Conservation (phyloP, 2,888 invertebrate genomes). For the Drosophila suboccidentalis region DNA sequence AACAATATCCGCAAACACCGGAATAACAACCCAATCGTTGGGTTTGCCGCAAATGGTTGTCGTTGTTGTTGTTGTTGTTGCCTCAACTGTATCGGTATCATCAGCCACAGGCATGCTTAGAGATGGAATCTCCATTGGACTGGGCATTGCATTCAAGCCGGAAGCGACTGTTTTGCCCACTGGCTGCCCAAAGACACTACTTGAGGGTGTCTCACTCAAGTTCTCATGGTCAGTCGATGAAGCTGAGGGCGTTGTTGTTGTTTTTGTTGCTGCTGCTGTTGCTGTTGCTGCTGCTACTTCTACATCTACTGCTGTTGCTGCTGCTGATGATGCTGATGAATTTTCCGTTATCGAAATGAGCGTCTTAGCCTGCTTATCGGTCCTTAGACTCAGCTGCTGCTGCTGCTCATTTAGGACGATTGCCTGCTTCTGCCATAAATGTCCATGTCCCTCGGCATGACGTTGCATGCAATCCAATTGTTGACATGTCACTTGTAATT, state of each 20-base stretch:
- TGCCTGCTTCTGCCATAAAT: slow-evolving; percentile 86
- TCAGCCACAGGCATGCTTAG: slow-evolving; percentile 25
- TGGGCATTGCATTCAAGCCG: slow-evolving; percentile 62
- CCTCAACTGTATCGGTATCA: slow-evolving; percentile 19
- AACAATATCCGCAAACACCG: slow-evolving; percentile 86
- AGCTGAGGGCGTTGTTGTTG: slow-evolving; percentile 49
- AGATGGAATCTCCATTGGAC: slow-evolving; percentile 24
- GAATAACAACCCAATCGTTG: slow-evolving; percentile 86
- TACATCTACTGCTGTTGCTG: slow-evolving; percentile 14
- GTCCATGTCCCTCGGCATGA: slow-evolving; percentile 85
- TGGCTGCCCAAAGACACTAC: slow-evolving; percentile 47
- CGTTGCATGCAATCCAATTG: slow-evolving; percentile 86
- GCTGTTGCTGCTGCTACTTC: slow-evolving; percentile 12
- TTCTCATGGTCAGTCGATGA: slow-evolving; percentile 35
- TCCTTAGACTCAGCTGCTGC: slow-evolving; percentile 53
- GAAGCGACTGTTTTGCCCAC: slow-evolving; percentile 60
- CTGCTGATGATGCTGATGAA: slow-evolving; percentile 55
- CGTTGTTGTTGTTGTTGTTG: slow-evolving; percentile 43
- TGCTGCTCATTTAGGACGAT: slow-evolving; percentile 85
- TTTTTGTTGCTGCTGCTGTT: slow-evolving; percentile 15
- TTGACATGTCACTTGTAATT: slow-evolving; percentile 85
- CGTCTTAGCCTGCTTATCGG: slow-evolving; percentile 66
- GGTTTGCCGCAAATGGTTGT: slow-evolving; percentile 68
- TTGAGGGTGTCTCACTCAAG: slow-evolving; percentile 39
- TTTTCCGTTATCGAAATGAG: slow-evolving; percentile 42